phyloP scores from a whole-genome alignment of 2,797 vertebrate genomes.

The Labeo calbasu region DNA sequence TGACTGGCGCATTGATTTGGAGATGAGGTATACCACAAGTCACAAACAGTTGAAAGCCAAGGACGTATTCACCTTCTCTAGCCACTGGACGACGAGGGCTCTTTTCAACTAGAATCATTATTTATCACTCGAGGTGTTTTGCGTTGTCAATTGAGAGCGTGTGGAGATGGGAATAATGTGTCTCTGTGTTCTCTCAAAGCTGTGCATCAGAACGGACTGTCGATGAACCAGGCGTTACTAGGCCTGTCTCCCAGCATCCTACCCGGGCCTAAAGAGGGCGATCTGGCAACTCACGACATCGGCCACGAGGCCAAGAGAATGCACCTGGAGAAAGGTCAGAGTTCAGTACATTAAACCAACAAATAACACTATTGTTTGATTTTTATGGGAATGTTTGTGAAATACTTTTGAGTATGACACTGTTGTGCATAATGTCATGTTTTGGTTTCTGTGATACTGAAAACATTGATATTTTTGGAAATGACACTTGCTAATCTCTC shows the following conservation, averaged over 20 bases:
- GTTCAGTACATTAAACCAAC: neutral
- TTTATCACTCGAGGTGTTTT: slow-evolving; percentile 48
- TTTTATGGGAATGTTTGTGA: neutral
- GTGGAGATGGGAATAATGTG: slow-evolving; percentile 37
- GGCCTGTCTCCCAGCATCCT: slow-evolving; percentile 94
- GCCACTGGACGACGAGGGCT: slow-evolving; percentile 19
- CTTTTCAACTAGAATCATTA: slow-evolving; percentile 55
- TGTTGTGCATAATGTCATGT: neutral
- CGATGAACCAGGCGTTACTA: slow-evolving; percentile 96
- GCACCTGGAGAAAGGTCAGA: slow-evolving; percentile 95
- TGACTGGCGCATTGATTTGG: slow-evolving; percentile 58
- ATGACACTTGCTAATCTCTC: neutral
- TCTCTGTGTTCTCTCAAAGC: slow-evolving; percentile 74
- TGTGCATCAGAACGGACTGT: slow-evolving; percentile 94
- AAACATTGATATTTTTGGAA: slow-evolving; percentile 3
- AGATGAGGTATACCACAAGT: slow-evolving; percentile 61
- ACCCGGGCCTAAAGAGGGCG: slow-evolving; percentile 96
- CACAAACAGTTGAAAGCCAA: slow-evolving; percentile 63
- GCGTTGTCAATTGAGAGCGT: slow-evolving; percentile 36
- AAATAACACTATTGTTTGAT: neutral
- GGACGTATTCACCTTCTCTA: slow-evolving; percentile 57
- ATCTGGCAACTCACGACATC: slow-evolving; percentile 94
- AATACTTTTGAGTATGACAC: neutral
- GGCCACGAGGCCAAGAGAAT: slow-evolving; percentile 94
- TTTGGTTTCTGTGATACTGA: neutral